Evolutionary conservation across 2,797 vertebrate species (phyloP).

Genomic region (Cyprinodon diabolis): DNA sequence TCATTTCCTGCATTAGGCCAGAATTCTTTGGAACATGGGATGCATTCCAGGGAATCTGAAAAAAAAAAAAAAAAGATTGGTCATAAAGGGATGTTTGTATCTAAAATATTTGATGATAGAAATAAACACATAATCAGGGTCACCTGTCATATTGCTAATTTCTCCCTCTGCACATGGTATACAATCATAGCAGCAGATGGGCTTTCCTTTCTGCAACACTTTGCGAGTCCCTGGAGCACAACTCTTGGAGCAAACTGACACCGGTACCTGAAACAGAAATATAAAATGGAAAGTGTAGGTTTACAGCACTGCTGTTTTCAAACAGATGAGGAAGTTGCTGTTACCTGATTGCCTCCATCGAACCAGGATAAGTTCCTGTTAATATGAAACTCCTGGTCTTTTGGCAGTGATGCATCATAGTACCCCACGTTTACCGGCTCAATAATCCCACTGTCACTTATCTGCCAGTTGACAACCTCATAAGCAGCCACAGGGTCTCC

Average conservation of each 20-base stretch:
- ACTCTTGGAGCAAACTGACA: slow-evolving; percentile 65
- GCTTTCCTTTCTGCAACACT: slow-evolving; percentile 70
- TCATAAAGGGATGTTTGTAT: background rate
- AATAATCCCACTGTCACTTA: slow-evolving; percentile 42
- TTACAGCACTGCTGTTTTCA: too few relatives aligned
- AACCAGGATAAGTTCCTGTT: slow-evolving; percentile 62
- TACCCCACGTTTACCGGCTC: background rate
- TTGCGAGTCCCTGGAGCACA: slow-evolving; percentile 68
- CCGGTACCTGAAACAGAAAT: slow-evolving; percentile 59
- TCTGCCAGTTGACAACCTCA: slow-evolving; percentile 80
- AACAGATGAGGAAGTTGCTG: background rate
- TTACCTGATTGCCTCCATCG: slow-evolving; percentile 39
- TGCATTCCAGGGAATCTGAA: background rate
- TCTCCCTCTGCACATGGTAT: slow-evolving; percentile 79
- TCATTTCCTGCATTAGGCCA: background rate
- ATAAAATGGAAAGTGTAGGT: background rate
- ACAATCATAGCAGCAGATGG: slow-evolving; percentile 80
- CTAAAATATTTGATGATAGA: background rate
- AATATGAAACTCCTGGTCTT: slow-evolving; percentile 62
- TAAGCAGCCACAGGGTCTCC: slow-evolving; percentile 61
- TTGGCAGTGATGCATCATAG: slow-evolving; percentile 66
- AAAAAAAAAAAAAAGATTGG: background rate
- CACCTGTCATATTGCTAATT: slow-evolving; percentile 31
- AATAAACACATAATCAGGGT: background rate
- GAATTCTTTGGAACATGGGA: background rate